Evolutionary conservation across 2,113 vertebrate genomes (phyloP).

Genomic region (Dascyllus trimaculatus): DNA sequence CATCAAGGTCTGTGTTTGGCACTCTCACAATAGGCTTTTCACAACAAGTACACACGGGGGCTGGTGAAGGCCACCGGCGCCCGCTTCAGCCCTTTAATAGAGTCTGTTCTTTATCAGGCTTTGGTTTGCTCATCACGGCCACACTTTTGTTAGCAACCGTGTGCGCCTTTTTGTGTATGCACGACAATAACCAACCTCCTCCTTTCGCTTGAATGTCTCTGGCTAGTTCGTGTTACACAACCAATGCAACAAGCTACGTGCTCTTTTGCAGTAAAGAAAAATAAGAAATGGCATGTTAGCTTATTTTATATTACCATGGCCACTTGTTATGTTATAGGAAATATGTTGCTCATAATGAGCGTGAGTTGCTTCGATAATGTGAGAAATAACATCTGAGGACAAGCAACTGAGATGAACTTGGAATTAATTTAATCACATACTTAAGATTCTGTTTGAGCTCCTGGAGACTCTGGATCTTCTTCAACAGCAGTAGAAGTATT

Average conservation of each 20-base stretch:
- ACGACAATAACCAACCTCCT: constrained; percentile 38
- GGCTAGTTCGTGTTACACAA: constrained; percentile 39
- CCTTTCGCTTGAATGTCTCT: constrained; percentile 22
- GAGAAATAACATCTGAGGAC: background rate
- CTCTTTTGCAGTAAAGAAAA: constrained; percentile 6
- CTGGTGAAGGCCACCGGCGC: constrained; percentile 58
- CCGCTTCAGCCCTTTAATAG: constrained; percentile 29
- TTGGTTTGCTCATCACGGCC: constrained; percentile 50
- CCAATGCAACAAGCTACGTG: background rate
- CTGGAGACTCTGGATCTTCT: too few species aligned
- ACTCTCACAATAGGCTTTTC: constrained; percentile 49
- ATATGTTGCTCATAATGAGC: background rate
- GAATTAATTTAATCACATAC: background rate
- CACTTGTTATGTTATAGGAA: background rate
- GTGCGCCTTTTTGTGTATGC: constrained; percentile 40
- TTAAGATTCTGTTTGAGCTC: background rate
- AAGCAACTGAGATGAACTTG: background rate
- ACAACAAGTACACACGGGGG: constrained; percentile 21
- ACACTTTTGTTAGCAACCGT: constrained; percentile 19
- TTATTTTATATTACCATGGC: background rate
- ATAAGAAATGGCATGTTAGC: constrained; percentile 9
- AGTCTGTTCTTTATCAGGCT: constrained; percentile 56
- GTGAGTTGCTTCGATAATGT: background rate
- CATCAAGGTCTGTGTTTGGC: constrained; percentile 45
- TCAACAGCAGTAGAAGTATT: too few species aligned